Percentiles rank a stretch among this genome's conserved stretches.
Conservation (phyloP, 2,888 invertebrate genomes). For the Petrolisthes manimaculis region DNA sequence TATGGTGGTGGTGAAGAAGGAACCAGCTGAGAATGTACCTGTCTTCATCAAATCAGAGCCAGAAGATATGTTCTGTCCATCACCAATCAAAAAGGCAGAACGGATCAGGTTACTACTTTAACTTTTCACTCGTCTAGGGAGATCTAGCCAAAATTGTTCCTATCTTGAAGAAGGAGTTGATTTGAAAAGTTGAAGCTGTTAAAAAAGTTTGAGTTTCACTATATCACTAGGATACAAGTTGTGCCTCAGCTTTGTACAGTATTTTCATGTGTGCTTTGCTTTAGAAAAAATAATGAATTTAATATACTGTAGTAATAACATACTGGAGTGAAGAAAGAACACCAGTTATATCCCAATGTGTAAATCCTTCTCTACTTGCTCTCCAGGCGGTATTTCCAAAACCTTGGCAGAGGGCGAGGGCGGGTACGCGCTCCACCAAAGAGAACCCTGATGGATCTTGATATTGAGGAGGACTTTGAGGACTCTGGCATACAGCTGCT, state of each 20-base stretch:
- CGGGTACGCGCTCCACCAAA: background rate
- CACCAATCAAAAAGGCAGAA: conserved; percentile 36
- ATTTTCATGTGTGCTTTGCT: too few relatives aligned
- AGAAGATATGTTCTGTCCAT: conserved; percentile 27
- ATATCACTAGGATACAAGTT: background rate
- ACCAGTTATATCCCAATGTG: too few relatives aligned
- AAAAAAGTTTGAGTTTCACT: background rate
- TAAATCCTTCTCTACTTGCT: background rate
- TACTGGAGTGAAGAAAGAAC: background rate
- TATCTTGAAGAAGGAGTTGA: background rate
- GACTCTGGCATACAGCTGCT: conserved; percentile 34
- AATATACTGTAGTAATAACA: background rate
- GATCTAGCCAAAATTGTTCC: too few relatives aligned
- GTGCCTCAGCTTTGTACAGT: background rate
- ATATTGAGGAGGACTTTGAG: conserved; percentile 17
- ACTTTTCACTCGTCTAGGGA: background rate
- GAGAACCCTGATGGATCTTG: conserved; percentile 2
- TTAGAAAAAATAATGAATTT: too few relatives aligned
- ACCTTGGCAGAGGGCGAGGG: conserved; percentile 8
- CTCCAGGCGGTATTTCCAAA: conserved; percentile 53
- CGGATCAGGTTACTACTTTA: conserved; percentile 38
- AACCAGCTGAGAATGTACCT: conserved; percentile 3
- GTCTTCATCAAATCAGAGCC: conserved; percentile 43
- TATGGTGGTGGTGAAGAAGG: conserved; percentile 21
- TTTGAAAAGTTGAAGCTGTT: background rate